phyloP scores from a whole-genome alignment of 2,797 vertebrate genomes.

The Helicolenus hilgendorfi region DNA sequence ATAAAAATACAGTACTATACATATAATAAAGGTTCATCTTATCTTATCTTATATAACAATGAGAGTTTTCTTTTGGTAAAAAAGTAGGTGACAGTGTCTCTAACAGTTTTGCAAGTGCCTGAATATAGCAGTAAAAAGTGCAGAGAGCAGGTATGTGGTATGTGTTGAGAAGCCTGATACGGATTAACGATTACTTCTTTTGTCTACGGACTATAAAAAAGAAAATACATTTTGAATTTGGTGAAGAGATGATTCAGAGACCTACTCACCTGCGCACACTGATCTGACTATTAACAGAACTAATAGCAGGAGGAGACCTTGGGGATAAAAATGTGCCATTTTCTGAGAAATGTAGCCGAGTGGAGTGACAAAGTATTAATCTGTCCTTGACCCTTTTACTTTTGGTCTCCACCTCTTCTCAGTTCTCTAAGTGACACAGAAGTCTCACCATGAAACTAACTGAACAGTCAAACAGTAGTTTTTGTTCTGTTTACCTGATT shows the following conservation, averaged over 20 bases:
- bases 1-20: too few relatives aligned
- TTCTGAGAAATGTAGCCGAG: not conserved
- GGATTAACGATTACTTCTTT: not conserved
- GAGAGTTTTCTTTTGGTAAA: too few relatives aligned
- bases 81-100: too few relatives aligned
- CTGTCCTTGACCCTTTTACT: not conserved
- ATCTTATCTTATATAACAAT: too few relatives aligned
- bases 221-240: not conserved
- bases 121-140: too few relatives aligned
- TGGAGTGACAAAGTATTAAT: not conserved
- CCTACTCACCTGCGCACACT: slow-evolving; percentile 61
- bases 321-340: slow-evolving; percentile 46
- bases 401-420: slow-evolving; percentile 28
- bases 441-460: slow-evolving; percentile 11
- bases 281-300: slow-evolving; percentile 23
- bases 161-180: too few relatives aligned
- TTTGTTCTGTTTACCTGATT: not conserved
- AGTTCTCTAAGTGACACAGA: slow-evolving; percentile 32
- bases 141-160: too few relatives aligned
- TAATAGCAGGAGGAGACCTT: slow-evolving; percentile 20
- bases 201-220: not conserved
- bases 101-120: too few relatives aligned
- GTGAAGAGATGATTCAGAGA: not conserved
- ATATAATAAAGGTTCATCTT: too few relatives aligned
- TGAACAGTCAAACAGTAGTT: not conserved